A percentile compares a stretch with the other conserved stretches of the same genome.
These are phyloP conservation scores for Psilanteris sp. DNA, from an alignment of 1,140 invertebrate species.

Conservation along the genomic window DNA sequence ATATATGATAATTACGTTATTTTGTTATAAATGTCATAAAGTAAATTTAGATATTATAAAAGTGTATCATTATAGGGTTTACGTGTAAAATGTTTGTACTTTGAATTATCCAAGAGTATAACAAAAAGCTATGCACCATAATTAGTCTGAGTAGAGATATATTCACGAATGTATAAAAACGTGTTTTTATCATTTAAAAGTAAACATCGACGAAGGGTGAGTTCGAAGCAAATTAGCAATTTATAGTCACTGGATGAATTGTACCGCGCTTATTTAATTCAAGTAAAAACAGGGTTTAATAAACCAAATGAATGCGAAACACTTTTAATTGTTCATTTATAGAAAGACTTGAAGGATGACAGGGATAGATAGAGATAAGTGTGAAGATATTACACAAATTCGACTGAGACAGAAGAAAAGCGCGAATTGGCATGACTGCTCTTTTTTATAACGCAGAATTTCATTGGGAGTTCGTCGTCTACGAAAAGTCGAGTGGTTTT, in stretches of 20 bases:
- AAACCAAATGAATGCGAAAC: constrained; percentile 68
- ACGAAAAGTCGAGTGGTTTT: constrained; percentile 74
- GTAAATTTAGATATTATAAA: too few relatives aligned
- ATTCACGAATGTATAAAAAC: constrained; percentile 2
- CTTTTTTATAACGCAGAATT: constrained; percentile 55
- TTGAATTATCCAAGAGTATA: too few relatives aligned
- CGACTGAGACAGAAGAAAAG: constrained; percentile 32
- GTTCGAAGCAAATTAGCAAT: constrained; percentile 15
- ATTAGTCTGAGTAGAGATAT: constrained; percentile 13
- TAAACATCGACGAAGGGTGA: neutral
- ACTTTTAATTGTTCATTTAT: constrained; percentile 63
- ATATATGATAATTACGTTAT: too few relatives aligned
- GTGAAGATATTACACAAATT: constrained; percentile 50
- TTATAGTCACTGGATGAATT: constrained; percentile 34
- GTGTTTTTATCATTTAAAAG: constrained; percentile 11
- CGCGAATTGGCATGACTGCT: constrained; percentile 45
- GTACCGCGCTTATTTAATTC: constrained; percentile 65
- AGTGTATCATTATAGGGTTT: too few relatives aligned
- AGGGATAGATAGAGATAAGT: constrained; percentile 37
- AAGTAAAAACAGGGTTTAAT: constrained; percentile 66
- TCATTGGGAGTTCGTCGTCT: constrained; percentile 60
- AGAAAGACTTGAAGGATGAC: constrained; percentile 32
- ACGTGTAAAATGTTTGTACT: too few relatives aligned
- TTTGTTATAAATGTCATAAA: too few relatives aligned
- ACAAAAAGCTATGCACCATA: constrained; percentile 1